Conservation (phyloP, 2,113 vertebrate genomes). For the Beaufortia kweichowensis region DNA sequence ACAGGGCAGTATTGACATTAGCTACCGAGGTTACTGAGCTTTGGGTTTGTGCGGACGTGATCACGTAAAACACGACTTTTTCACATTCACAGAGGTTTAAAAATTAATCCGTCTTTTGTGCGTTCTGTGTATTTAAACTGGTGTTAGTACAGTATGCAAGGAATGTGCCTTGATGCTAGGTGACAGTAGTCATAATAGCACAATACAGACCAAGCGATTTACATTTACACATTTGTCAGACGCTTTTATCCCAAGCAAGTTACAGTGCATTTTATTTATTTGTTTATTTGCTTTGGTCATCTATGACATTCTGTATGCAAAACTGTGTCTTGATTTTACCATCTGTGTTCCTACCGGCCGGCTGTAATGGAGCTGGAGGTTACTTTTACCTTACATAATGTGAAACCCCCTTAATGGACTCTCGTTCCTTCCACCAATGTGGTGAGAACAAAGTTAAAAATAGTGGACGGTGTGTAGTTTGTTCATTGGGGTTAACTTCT, state of each 20-base stretch:
- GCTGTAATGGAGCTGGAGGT: not conserved
- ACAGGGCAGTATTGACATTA: not conserved
- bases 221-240: too few relatives aligned
- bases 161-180: too few relatives aligned
- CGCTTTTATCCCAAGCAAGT: too few relatives aligned
- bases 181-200: too few relatives aligned
- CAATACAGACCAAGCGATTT: too few relatives aligned
- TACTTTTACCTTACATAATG: not conserved
- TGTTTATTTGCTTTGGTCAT: too few relatives aligned
- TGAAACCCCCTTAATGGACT: not conserved
- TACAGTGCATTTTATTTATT: too few relatives aligned
- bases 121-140: too few relatives aligned
- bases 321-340: not conserved
- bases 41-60: not conserved
- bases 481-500: conserved; percentile 46
- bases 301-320: too few relatives aligned
- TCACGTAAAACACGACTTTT: not conserved
- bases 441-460: conserved; percentile 65
- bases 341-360: not conserved
- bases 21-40: too few relatives aligned
- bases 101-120: too few relatives aligned
- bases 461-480: conserved; percentile 45
- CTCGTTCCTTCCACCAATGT: conserved; percentile 45
- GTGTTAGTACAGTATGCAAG: too few relatives aligned
- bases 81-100: not conserved